These are phyloP conservation scores for Chloroceryle inda DNA, from an alignment of 2,797 vertebrate genomes.

Conservation along the genomic window DNA sequence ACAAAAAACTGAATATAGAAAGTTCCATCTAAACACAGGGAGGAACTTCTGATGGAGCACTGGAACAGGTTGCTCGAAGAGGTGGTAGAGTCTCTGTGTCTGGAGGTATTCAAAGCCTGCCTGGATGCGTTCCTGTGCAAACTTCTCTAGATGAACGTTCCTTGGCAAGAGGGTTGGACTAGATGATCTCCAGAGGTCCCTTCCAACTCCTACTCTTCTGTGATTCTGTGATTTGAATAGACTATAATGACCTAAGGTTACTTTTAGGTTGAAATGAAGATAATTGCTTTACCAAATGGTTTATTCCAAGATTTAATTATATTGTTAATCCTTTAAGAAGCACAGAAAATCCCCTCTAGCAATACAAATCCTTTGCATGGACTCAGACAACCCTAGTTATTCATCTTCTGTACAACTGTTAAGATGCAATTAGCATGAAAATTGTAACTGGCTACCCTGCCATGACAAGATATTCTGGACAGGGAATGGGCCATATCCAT, in stretches of 20 bases:
- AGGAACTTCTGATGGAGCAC: too few species aligned
- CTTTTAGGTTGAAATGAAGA: not conserved
- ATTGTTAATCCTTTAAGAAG: not conserved
- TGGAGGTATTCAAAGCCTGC: too few species aligned
- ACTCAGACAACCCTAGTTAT: not conserved
- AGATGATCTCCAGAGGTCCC: too few species aligned
- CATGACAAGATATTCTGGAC: not conserved
- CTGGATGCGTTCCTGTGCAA: too few species aligned
- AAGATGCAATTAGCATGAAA: not conserved
- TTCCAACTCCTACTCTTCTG: too few species aligned
- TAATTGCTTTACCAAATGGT: not conserved
- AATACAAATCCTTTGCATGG: not conserved
- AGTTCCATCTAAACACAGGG: too few species aligned
- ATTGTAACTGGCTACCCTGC: not conserved
- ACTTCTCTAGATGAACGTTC: too few species aligned
- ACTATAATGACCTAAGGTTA: not conserved
- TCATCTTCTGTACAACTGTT: not conserved
- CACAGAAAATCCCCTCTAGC: not conserved
- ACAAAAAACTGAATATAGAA: too few species aligned
- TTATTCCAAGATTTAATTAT: slow-evolving; percentile 1
- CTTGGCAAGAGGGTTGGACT: too few species aligned
- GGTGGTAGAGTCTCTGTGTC: too few species aligned
- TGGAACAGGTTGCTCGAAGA: too few species aligned
- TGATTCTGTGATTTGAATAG: not conserved
- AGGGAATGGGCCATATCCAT: not conserved